phyloP scores from a whole-genome alignment of 2,113 vertebrate genomes.

The Prietella phreatophila region DNA sequence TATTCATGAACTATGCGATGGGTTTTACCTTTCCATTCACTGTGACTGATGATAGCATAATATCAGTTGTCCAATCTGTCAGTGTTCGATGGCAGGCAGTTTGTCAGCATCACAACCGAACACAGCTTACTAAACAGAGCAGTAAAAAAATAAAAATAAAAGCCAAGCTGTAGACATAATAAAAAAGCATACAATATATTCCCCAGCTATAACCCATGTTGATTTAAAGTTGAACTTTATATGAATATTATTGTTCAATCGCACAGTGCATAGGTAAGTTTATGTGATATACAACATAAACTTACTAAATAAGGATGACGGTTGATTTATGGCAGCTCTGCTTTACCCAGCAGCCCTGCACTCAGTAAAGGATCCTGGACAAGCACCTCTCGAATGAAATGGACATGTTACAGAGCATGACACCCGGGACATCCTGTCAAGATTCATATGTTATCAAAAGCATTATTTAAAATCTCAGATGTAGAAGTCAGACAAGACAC shows the following conservation, averaged over 20 bases:
- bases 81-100: background rate
- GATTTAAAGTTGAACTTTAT: background rate
- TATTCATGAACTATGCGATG: background rate
- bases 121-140: slow-evolving; percentile 6
- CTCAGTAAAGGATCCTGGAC: background rate
- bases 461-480: background rate
- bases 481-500: background rate
- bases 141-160: background rate
- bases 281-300: background rate
- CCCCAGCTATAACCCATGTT: background rate
- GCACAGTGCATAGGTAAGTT: background rate
- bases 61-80: slow-evolving; percentile 28
- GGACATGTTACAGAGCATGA: slow-evolving; percentile 23
- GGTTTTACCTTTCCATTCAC: slow-evolving; percentile 12
- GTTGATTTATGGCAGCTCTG: background rate
- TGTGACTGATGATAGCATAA: slow-evolving; percentile 24
- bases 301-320: background rate
- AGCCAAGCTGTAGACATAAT: background rate
- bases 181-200: background rate
- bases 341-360: background rate
- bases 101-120: slow-evolving; percentile 22
- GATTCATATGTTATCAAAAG: background rate
- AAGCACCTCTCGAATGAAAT: background rate
- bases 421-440: slow-evolving; percentile 15
- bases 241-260: background rate